Evolutionary conservation across 2,113 vertebrate species (phyloP).

Genomic region (western clawed frog (Xenopus tropicalis)): UCB_Xtro_10.0 CM004444.2:146599501-146600000

Average conservation of each 20-base stretch:
- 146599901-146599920: conserved; percentile 4
- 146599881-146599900: conserved; percentile 1
- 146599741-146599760: conserved; percentile 31
- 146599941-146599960: not conserved
- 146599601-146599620: no score
- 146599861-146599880: conserved; percentile 2
- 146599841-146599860: conserved; percentile 35
- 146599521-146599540: no score
- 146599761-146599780: conserved; percentile 28
- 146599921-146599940: not conserved
- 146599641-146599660: no score
- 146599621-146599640: no score
- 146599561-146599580: no score
- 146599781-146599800: conserved; percentile 27
- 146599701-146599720: conserved; percentile 21
- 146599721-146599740: conserved; percentile 10
- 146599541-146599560: no score
- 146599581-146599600: no score
- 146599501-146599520: no score
- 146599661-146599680: conserved; percentile 6
- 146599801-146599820: conserved; percentile 28
- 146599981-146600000: no score
- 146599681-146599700: conserved; percentile 35
- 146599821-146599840: conserved; percentile 32
- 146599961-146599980: no score